phyloP scores from a whole-genome alignment of 2,113 vertebrate genomes.

The Chlorodrepanis virens region DNA sequence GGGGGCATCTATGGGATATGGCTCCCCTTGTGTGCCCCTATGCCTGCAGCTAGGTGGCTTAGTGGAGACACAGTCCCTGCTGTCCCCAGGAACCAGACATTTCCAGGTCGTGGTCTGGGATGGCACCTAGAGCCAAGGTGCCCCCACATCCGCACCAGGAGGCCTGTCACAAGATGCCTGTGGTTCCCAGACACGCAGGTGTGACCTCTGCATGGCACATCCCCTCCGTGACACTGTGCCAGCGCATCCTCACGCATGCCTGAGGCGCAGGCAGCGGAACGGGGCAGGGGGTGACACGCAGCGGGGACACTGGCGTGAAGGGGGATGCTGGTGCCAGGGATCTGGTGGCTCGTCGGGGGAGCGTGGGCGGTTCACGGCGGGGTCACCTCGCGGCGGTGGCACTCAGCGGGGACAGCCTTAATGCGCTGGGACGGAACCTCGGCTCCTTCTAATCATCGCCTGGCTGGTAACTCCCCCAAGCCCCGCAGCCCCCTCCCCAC shows the following conservation, averaged over 20 bases:
- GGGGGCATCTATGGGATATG: rapidly evolving
- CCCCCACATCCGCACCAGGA: rapidly evolving
- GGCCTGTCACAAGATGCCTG: not conserved
- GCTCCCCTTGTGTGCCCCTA: rapidly evolving
- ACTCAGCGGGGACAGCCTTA: not conserved
- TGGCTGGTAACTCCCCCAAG: not conserved
- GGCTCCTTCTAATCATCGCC: not conserved
- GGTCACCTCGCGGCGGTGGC: not conserved
- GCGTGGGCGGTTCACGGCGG: not conserved
- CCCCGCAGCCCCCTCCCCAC: not conserved
- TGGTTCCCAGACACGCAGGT: not conserved
- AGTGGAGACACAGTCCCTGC: rapidly evolving
- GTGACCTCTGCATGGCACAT: not conserved
- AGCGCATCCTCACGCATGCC: not conserved
- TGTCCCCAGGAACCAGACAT: not conserved
- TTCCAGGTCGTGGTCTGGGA: rapidly evolving
- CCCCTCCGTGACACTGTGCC: not conserved
- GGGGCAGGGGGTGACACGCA: not conserved
- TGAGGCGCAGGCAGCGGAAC: not conserved
- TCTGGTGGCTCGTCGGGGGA: not conserved
- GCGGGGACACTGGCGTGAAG: not conserved
- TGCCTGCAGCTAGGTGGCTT: not conserved
- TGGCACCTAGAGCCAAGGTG: not conserved
- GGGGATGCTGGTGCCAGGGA: not conserved
- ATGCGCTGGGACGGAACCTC: not conserved